Evolutionary conservation across 2,113 vertebrate genomes (phyloP).

Genomic region (Oenanthe oenanthe): DNA sequence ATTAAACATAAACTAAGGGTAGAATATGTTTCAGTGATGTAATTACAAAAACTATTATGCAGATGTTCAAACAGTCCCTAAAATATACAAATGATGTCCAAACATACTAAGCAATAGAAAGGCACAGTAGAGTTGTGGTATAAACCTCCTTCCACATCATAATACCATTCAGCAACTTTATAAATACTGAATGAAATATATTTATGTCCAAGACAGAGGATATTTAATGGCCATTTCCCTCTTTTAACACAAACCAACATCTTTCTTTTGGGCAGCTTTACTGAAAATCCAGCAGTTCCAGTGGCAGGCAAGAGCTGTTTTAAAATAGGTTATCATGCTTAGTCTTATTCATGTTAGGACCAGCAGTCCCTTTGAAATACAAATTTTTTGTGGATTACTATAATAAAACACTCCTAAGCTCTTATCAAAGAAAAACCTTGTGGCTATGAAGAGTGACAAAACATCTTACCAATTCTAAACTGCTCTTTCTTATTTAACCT

Average conservation of each 20-base stretch:
- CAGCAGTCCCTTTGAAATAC: background rate
- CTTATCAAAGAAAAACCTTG: background rate
- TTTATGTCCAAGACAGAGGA: background rate
- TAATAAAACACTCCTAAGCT: conserved; percentile 1
- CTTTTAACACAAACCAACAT: background rate
- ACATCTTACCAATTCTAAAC: background rate
- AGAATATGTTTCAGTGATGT: background rate
- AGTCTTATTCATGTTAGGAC: conserved; percentile 3
- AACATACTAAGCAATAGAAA: background rate
- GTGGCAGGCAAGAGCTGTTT: background rate
- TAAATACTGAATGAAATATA: background rate
- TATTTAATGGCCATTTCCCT: background rate
- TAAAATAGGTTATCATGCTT: conserved; percentile 33
- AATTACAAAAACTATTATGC: background rate
- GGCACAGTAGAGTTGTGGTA: background rate
- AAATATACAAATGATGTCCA: background rate
- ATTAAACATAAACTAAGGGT: background rate
- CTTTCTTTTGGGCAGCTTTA: background rate
- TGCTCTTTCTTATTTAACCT: background rate
- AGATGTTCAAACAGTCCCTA: background rate
- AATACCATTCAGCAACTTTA: background rate
- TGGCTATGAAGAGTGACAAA: background rate
- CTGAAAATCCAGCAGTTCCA: background rate
- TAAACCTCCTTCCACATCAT: background rate
- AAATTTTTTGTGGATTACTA: conserved; percentile 11